phyloP scores from a whole-genome alignment of 2,797 vertebrate genomes.

The Nyctalus aviator region DNA sequence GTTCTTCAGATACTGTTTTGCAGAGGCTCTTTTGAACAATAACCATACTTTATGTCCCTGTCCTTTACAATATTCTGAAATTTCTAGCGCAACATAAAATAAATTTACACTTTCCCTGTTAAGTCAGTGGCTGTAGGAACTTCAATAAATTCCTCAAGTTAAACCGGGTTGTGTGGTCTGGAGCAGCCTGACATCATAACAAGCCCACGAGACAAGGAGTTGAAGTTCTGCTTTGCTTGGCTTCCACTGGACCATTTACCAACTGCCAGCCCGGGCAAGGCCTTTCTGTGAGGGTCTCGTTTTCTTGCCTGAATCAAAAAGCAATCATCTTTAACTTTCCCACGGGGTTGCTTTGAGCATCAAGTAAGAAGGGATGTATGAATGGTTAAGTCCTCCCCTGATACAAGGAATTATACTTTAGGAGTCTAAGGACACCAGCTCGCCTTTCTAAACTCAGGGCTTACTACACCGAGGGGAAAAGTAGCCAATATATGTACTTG shows the following conservation, averaged over 20 bases:
- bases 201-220: background rate
- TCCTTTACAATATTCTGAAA: slow-evolving; percentile 75
- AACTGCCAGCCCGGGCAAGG: background rate
- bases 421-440: background rate
- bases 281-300: background rate
- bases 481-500: background rate
- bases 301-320: background rate
- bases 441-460: background rate
- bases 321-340: background rate
- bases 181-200: background rate
- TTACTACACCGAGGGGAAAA: background rate
- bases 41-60: slow-evolving; percentile 66
- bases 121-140: slow-evolving; percentile 38
- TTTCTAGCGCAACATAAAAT: slow-evolving; percentile 71
- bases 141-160: slow-evolving; percentile 56
- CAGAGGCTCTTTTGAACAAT: slow-evolving; percentile 53
- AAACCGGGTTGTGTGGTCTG: background rate
- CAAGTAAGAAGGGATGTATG: background rate
- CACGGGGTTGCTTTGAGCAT: background rate
- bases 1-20: slow-evolving; percentile 58
- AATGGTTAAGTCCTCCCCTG: background rate
- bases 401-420: background rate
- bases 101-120: slow-evolving; percentile 69
- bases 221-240: background rate
- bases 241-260: background rate